phyloP scores from a whole-genome alignment of 2,888 invertebrate genomes.

The Homarus gammarus region DNA sequence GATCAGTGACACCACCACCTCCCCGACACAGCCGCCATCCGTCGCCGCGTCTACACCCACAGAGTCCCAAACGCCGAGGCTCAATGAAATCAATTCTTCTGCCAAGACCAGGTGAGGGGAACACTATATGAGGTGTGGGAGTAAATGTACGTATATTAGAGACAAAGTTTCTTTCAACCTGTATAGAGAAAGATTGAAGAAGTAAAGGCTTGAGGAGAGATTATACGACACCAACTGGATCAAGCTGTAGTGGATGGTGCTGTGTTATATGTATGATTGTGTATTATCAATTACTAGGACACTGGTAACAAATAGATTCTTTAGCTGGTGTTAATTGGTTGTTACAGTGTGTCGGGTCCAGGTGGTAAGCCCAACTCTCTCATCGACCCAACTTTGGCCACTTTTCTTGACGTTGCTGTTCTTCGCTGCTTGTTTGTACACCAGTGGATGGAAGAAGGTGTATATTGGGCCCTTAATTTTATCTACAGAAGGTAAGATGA shows the following conservation, averaged over 20 bases:
- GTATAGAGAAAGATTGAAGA: no score
- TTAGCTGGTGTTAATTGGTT: background rate
- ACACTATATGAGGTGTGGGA: no score
- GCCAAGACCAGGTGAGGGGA: constrained; percentile 64
- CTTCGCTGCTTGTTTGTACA: constrained; percentile 95
- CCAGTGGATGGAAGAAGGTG: constrained; percentile 99
- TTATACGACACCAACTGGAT: background rate
- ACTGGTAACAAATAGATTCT: no score
- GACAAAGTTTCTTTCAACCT: no score
- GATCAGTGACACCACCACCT: constrained; percentile 66
- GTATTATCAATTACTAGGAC: no score
- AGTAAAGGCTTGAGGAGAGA: no score
- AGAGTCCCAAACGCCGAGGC: constrained; percentile 59
- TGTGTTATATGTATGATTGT: no score
- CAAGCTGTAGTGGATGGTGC: background rate
- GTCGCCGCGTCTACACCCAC: constrained; percentile 70
- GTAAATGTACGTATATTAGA: no score
- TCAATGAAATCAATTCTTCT: constrained; percentile 52
- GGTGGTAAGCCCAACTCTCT: constrained; percentile 61
- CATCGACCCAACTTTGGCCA: constrained; percentile 84
- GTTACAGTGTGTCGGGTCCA: constrained; percentile 41
- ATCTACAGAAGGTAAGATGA: constrained; percentile 88
- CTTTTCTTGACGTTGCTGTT: constrained; percentile 97
- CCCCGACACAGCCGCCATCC: constrained; percentile 63
- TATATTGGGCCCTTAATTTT: constrained; percentile 97